These are phyloP conservation scores for Drosophila bocki DNA, from an alignment of 1,140 invertebrate species.

Conservation along the genomic window DNA sequence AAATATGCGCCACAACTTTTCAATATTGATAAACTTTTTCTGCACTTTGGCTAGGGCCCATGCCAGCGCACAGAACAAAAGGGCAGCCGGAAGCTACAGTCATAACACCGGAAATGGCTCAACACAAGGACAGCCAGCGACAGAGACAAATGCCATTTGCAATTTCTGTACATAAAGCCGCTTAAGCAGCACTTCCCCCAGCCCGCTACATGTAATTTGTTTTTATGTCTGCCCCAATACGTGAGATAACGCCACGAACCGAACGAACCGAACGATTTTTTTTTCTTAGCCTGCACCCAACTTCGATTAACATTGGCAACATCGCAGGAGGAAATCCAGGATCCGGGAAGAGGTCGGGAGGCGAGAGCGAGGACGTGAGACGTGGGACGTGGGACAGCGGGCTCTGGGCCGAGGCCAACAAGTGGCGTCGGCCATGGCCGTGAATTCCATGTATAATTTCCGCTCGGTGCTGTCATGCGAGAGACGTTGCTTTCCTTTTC, in stretches of 20 bases:
- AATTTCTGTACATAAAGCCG: constrained; percentile 80
- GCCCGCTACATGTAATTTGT: constrained; percentile 72
- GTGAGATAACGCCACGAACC: constrained; percentile 75
- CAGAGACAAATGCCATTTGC: constrained; percentile 74
- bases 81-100: constrained; percentile 60
- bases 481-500: constrained; percentile 23
- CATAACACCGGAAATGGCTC: constrained; percentile 77
- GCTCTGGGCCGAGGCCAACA: constrained; percentile 46
- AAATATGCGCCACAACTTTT: constrained; percentile 73
- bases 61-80: constrained; percentile 27
- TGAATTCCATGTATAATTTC: constrained; percentile 78
- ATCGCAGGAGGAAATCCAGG: constrained; percentile 32
- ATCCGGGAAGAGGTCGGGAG: background rate
- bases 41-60: constrained; percentile 46
- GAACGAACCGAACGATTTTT: constrained; percentile 22
- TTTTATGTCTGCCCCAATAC: constrained; percentile 80
- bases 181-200: constrained; percentile 59
- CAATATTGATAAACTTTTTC: constrained; percentile 79
- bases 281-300: constrained; percentile 57
- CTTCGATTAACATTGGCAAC: constrained; percentile 82
- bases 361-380: background rate
- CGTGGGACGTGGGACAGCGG: background rate
- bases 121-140: constrained; percentile 38
- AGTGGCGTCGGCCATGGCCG: constrained; percentile 70
- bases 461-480: constrained; percentile 51